Evolutionary conservation across 92 coral and sea anemone species (phyloP).

Genomic region (Montipora capitata): DNA sequence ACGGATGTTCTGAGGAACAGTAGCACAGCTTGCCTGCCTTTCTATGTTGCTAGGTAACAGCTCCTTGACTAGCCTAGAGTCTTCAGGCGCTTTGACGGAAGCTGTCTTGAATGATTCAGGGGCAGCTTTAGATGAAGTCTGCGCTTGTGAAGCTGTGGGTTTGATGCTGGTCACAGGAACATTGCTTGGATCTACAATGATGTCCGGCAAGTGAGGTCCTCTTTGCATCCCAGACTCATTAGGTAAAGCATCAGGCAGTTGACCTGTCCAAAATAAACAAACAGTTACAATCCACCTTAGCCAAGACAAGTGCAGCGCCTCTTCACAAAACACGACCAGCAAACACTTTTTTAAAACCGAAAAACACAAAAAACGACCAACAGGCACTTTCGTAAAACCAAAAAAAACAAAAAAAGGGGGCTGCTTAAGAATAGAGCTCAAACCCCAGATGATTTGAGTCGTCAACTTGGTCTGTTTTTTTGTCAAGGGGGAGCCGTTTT

Average conservation of each 20-base stretch:
- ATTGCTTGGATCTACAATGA: not conserved
- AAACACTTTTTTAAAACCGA: too few relatives aligned
- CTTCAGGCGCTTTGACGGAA: slow-evolving; percentile 18
- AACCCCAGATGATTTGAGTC: too few relatives aligned
- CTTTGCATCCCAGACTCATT: slow-evolving; percentile 1
- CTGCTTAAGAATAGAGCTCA: too few relatives aligned
- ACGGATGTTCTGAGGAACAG: slow-evolving; percentile 26
- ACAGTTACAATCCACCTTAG: not conserved
- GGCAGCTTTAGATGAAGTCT: not conserved
- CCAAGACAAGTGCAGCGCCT: too few relatives aligned
- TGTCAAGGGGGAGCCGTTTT: too few relatives aligned
- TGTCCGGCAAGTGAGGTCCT: slow-evolving; percentile 14
- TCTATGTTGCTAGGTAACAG: slow-evolving; percentile 38
- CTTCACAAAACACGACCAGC: too few relatives aligned
- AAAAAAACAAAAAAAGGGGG: too few relatives aligned
- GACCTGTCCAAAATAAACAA: slow-evolving; percentile 1
- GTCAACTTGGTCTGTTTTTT: too few relatives aligned
- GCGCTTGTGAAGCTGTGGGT: slow-evolving; percentile 34
- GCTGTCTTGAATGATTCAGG: slow-evolving; percentile 9
- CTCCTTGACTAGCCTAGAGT: slow-evolving; percentile 50
- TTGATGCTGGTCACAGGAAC: not conserved
- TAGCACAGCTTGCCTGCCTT: slow-evolving; percentile 25
- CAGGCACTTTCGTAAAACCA: too few relatives aligned
- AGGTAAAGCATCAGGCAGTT: not conserved
- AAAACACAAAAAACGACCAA: too few relatives aligned